Percentiles rank a stretch among this genome's conserved stretches.
Evolutionary conservation across 2,113 vertebrate genomes (phyloP).

Genomic region (Rhinopomastus cyanomelas): DNA sequence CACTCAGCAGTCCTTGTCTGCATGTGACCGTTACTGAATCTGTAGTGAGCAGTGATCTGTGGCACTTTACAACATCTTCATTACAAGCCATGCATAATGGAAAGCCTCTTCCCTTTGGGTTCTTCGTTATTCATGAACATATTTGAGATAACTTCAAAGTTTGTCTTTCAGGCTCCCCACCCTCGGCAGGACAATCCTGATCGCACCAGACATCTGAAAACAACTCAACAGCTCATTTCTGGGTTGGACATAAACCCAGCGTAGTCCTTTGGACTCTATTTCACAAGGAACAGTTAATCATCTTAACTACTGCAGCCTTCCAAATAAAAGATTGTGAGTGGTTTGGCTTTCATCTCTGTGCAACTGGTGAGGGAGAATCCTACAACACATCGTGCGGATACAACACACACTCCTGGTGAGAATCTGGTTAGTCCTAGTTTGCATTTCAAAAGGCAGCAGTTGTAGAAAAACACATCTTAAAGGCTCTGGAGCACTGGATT

Average conservation of each 20-base stretch:
- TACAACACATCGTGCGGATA: not conserved
- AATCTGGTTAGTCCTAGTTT: not conserved
- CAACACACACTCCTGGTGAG: not conserved
- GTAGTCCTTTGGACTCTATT: not conserved
- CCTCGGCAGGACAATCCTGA: not conserved
- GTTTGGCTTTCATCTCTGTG: not conserved
- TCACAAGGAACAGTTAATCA: constrained; percentile 11
- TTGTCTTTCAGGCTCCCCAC: not conserved
- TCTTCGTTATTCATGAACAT: not conserved
- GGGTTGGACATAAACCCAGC: not conserved
- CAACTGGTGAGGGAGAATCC: not conserved
- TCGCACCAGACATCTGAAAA: not conserved
- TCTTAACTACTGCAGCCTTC: not conserved
- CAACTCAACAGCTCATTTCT: not conserved
- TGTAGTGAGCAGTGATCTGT: not conserved
- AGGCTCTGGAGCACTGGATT: not conserved
- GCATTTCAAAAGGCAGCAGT: constrained; percentile 41
- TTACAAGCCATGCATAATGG: not conserved
- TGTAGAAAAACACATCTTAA: not conserved
- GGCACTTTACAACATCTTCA: not conserved
- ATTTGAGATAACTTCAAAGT: not conserved
- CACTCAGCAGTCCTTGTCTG: not conserved
- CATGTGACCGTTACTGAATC: not conserved
- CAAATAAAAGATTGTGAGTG: not conserved
- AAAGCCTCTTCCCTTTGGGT: not conserved